Evolutionary conservation across 2,888 invertebrate species (phyloP).

Genomic region (Graphium colonna): DNA sequence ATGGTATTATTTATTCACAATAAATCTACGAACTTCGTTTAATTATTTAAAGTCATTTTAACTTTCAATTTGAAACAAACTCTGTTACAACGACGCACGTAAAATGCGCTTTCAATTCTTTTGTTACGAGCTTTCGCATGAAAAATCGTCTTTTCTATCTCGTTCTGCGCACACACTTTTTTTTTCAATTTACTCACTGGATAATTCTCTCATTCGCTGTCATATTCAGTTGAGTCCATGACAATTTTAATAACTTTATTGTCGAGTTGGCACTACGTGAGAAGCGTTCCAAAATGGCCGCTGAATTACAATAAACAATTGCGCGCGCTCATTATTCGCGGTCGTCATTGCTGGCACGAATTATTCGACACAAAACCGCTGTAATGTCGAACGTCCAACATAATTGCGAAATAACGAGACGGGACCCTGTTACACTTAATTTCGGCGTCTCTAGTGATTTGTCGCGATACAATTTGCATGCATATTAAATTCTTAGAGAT

Average conservation of each 20-base stretch:
- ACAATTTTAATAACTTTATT: constrained; percentile 65
- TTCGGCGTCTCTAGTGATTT: constrained; percentile 64
- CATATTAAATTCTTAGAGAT: not conserved
- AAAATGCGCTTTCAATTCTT: constrained; percentile 1
- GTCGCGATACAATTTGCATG: constrained; percentile 42
- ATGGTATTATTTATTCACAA: too few species aligned
- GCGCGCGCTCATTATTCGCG: constrained; percentile 65
- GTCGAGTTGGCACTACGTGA: constrained; percentile 62
- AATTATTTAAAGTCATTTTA: constrained; percentile 39
- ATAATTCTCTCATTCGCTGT: constrained; percentile 37
- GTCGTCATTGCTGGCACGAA: constrained; percentile 63
- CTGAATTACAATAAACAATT: constrained; percentile 77
- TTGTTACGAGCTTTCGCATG: constrained; percentile 4
- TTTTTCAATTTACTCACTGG: constrained; percentile 31
- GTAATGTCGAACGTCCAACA: constrained; percentile 71
- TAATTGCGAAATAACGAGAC: constrained; percentile 67
- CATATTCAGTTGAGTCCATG: constrained; percentile 44
- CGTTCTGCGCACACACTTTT: constrained; percentile 13
- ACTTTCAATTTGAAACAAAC: constrained; percentile 45
- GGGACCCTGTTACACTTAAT: constrained; percentile 62
- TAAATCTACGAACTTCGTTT: not conserved
- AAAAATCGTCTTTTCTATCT: constrained; percentile 4
- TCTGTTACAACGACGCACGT: not conserved
- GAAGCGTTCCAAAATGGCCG: constrained; percentile 58
- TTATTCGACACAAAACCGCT: constrained; percentile 67